These are phyloP conservation scores for Meriones psammophilus DNA, from an alignment of 2,797 vertebrate genomes.

Conservation along the genomic window DNA sequence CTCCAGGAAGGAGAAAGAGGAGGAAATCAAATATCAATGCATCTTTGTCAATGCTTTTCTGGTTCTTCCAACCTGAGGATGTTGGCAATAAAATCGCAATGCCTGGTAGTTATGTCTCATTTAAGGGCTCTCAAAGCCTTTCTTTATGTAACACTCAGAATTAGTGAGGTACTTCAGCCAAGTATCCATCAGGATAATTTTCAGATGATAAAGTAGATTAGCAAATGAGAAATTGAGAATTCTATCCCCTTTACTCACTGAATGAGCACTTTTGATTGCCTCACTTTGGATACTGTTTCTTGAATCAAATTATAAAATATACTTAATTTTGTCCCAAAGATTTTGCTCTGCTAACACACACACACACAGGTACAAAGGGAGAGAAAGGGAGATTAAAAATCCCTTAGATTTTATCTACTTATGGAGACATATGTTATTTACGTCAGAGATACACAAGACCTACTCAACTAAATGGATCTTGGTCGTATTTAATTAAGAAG, in stretches of 20 bases:
- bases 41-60: not conserved
- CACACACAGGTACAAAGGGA: not conserved
- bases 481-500: not conserved
- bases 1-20: not conserved
- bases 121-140: not conserved
- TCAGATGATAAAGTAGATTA: not conserved
- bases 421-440: not conserved
- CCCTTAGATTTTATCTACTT: not conserved
- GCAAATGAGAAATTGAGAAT: slow-evolving; percentile 16
- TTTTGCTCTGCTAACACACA: not conserved
- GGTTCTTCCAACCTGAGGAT: not conserved
- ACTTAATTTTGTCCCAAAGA: slow-evolving; percentile 6
- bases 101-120: not conserved
- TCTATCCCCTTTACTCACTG: not conserved
- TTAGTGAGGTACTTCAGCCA: not conserved
- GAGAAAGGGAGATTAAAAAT: not conserved
- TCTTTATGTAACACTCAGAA: not conserved
- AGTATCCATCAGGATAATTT: not conserved
- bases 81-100: not conserved
- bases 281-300: not conserved
- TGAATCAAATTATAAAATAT: not conserved
- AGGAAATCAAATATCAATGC: not conserved
- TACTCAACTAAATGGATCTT: not conserved
- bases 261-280: not conserved
- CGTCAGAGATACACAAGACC: not conserved